phyloP scores from a whole-genome alignment of 1,140 invertebrate genomes.

The Heliconius hermathena region DNA sequence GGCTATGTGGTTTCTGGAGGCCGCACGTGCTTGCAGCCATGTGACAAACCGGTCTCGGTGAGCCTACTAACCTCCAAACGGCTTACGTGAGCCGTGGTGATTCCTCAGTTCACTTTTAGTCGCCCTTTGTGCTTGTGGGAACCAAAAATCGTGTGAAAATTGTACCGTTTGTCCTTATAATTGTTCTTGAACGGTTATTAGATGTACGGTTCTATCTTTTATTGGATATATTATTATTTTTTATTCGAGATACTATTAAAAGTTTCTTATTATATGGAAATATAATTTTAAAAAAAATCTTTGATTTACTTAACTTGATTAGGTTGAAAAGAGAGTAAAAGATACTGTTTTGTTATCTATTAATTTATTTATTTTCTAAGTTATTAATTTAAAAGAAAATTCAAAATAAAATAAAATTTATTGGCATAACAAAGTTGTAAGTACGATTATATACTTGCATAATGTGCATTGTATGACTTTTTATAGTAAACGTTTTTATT shows the following conservation, averaged over 20 bases:
- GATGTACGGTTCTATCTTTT: background rate
- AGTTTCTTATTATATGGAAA: no score
- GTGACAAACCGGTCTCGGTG: constrained; percentile 76
- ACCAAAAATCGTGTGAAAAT: constrained; percentile 54
- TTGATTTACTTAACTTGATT: no score
- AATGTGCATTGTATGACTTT: no score
- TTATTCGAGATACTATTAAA: background rate
- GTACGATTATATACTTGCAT: no score
- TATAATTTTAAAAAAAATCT: no score
- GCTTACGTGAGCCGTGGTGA: constrained; percentile 65
- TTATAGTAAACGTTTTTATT: no score
- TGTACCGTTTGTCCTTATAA: constrained; percentile 38
- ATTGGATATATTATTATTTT: background rate
- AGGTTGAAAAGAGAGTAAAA: no score
- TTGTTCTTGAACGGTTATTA: constrained; percentile 26
- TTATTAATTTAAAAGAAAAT: no score
- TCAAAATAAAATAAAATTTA: no score
- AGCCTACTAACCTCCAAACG: constrained; percentile 80
- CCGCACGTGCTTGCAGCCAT: constrained; percentile 75
- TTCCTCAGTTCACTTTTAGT: constrained; percentile 65
- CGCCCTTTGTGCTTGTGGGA: constrained; percentile 53
- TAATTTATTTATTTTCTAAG: no score
- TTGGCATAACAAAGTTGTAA: no score
- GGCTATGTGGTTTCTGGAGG: constrained; percentile 56
- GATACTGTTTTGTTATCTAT: no score